Conservation (phyloP, 2,888 invertebrate species). For the Leptinotarsa haldemani region DNA sequence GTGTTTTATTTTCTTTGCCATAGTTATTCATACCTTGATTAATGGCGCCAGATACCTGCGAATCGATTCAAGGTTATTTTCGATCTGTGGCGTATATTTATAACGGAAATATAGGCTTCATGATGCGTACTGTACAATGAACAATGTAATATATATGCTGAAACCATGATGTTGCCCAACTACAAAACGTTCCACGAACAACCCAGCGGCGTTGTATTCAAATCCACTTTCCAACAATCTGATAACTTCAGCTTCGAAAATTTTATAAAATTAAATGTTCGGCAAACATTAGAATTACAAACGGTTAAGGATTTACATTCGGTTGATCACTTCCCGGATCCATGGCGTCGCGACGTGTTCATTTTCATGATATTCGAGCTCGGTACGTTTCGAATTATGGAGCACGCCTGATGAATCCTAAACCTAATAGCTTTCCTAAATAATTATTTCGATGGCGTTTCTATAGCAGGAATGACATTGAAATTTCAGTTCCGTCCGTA, state of each 20-base stretch:
- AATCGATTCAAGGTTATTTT: slow-evolving; percentile 12
- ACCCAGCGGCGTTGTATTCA: neutral
- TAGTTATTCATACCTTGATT: neutral
- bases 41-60: neutral
- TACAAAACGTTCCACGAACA: slow-evolving; percentile 4
- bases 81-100: slow-evolving; percentile 8
- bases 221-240: slow-evolving; percentile 16
- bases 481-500: neutral
- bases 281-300: slow-evolving; percentile 14
- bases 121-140: neutral
- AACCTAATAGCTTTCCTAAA: neutral
- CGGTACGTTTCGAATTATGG: slow-evolving; percentile 1
- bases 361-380: slow-evolving; percentile 6
- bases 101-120: neutral
- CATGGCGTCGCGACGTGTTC: neutral
- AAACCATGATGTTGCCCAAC: neutral
- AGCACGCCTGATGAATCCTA: neutral
- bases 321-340: slow-evolving; percentile 3
- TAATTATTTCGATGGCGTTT: neutral
- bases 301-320: neutral
- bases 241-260: neutral
- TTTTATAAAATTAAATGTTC: slow-evolving; percentile 15
- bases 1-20: neutral
- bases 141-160: slow-evolving; percentile 4
- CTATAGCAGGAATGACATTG: neutral